Base-by-base conservation (phyloP, 2,888 invertebrate species). In the Lucinisca nassula region DNA sequence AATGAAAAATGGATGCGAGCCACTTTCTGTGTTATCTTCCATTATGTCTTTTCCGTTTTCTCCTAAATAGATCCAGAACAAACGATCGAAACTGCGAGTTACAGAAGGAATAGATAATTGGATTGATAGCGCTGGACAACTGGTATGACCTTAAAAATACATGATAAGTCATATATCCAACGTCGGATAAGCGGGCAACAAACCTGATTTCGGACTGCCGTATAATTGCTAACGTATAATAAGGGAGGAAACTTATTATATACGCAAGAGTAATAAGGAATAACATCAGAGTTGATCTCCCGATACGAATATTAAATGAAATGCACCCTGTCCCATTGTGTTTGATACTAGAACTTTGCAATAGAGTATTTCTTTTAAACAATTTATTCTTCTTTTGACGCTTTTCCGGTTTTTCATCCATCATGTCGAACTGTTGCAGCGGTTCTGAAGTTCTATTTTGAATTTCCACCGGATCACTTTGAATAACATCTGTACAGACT, bases 171-270 rank as follows among this genome's bases (percentile, higher is more conserved):
- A 88, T 89, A 27, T 91, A 86, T 3, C 85, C 85, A 10, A 58
- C 74, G 32, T 84, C 61, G 3, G 84, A 78, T 27, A 92, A 30
- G 24, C 78, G 76, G 10, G 45, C 45, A 30, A 90, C 91, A n/a
- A 82, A 72, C 3, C 80, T 81, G n/a, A 85, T 86, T n/a, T 89
- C 75, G 12, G 88, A 78, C 10, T 92, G 88, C 14, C 94, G 82
- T 14, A 91, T 81, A 30, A 93, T 86, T 0, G 89, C 93, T 21
- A 93, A 88, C n/a, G 90, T 81, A 72, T 92, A 91, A 75, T 93
- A 94, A n/a, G 94, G 94, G 38, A 92, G 84, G 61, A 94, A 94
- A 84, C 94, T 93, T 30, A 93, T 76, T 21, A 94, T 90, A 70
- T 93, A 94, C 0, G 90, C 90, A 8, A 93, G 49, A 1, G 94